These are phyloP conservation scores for Spheniscus mendiculus DNA, from an alignment of 2,113 vertebrate species.

Conservation along the genomic window DNA sequence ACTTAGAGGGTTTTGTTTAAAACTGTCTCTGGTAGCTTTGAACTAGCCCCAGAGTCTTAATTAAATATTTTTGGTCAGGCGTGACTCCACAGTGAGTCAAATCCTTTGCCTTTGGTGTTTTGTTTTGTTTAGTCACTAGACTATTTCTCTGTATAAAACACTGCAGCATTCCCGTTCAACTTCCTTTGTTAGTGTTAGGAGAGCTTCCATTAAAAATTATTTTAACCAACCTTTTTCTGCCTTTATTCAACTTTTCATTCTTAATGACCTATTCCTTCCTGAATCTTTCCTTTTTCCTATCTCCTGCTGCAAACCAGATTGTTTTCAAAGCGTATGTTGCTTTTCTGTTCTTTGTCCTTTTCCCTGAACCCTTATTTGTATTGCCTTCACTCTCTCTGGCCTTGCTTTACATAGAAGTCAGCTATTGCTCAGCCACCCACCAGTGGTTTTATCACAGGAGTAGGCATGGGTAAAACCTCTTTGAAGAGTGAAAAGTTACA, in stretches of 20 bases:
- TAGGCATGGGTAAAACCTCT: neutral
- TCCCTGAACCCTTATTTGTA: neutral
- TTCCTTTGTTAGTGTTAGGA: neutral
- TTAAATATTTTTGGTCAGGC: conserved; percentile 12
- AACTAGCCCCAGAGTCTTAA: conserved; percentile 23
- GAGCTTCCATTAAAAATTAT: neutral
- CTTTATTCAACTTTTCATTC: neutral
- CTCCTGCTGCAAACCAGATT: neutral
- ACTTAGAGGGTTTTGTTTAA: neutral
- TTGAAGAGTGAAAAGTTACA: neutral
- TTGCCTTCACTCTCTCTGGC: neutral
- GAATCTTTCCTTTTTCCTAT: neutral
- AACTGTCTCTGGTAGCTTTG: neutral
- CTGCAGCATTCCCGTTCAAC: neutral
- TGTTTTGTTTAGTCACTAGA: conserved; percentile 4
- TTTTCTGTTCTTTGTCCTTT: neutral
- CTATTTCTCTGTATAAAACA: neutral
- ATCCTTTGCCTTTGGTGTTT: conserved; percentile 39
- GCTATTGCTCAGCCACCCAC: neutral
- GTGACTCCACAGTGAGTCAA: neutral
- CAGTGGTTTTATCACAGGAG: neutral
- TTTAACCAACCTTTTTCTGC: neutral
- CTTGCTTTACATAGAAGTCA: neutral
- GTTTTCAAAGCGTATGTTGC: neutral
- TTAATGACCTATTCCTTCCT: neutral